Conservation (phyloP, 2,797 vertebrate genomes). For the Champsocephalus esox region DNA sequence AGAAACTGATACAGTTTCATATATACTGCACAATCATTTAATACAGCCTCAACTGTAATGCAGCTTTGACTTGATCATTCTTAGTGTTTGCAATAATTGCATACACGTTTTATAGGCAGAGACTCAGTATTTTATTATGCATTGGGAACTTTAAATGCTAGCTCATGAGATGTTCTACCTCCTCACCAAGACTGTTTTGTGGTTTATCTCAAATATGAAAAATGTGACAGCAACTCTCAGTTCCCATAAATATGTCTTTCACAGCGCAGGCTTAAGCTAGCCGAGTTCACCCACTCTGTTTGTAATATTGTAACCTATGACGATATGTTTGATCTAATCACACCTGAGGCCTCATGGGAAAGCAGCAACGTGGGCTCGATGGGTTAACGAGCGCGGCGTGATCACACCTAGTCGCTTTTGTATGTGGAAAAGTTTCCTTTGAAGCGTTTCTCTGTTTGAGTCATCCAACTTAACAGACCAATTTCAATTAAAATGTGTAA, state of each 20-base stretch:
- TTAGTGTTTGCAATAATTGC: not conserved
- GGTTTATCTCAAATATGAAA: not conserved
- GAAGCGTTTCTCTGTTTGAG: slow-evolving; percentile 13
- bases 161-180: not conserved
- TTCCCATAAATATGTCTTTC: not conserved
- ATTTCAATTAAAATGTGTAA: slow-evolving; percentile 19
- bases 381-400: not conserved
- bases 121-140: not conserved
- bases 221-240: not conserved
- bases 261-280: not conserved
- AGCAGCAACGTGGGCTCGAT: not conserved
- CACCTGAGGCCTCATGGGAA: not conserved
- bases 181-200: not conserved
- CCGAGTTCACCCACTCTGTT: not conserved
- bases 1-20: not conserved
- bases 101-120: not conserved
- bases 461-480: not conserved
- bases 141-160: not conserved
- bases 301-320: slow-evolving; percentile 2
- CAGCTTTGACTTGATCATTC: not conserved
- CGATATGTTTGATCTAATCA: not conserved
- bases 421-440: not conserved
- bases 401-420: slow-evolving; percentile 13
- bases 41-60: not conserved
- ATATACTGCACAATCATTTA: not conserved